Conservation (phyloP, 2,888 invertebrate genomes). For the Acanthosepion pharaonis region DNA sequence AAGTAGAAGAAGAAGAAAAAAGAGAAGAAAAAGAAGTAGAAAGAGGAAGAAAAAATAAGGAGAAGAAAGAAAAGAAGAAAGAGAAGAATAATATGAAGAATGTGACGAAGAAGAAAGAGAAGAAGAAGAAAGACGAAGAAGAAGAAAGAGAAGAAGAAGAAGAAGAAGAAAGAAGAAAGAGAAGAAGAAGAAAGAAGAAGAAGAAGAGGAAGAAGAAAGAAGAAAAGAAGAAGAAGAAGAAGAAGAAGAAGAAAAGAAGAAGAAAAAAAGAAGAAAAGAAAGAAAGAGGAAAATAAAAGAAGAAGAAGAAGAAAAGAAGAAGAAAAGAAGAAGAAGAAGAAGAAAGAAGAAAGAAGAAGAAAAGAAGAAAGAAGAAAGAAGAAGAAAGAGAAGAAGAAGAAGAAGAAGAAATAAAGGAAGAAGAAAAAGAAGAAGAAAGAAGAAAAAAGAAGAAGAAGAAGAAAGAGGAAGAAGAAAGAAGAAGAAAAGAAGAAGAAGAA, state of each 20-base stretch:
- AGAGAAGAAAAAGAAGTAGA: not conserved
- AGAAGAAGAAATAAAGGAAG: not conserved
- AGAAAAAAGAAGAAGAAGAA: not conserved
- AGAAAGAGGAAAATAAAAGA: too few species aligned
- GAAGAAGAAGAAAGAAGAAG: not conserved
- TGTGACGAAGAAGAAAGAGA: not conserved
- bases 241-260: not conserved
- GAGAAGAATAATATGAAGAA: too few species aligned
- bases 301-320: too few species aligned
- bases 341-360: not conserved
- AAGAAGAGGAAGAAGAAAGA: not conserved
- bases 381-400: not conserved
- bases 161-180: not conserved
- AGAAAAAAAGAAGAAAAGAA: not conserved
- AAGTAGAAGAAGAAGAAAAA: not conserved
- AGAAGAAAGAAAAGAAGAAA: too few species aligned
- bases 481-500: not conserved
- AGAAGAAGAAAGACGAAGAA: not conserved
- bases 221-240: not conserved
- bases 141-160: rapidly evolving
- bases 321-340: not conserved
- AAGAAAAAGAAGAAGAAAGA: not conserved
- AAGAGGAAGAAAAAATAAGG: not conserved
- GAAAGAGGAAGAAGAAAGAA: not conserved
- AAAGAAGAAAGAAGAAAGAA: not conserved